Evolutionary conservation across 2,113 vertebrate species (phyloP).

Genomic region (Elephantulus edwardii): DNA sequence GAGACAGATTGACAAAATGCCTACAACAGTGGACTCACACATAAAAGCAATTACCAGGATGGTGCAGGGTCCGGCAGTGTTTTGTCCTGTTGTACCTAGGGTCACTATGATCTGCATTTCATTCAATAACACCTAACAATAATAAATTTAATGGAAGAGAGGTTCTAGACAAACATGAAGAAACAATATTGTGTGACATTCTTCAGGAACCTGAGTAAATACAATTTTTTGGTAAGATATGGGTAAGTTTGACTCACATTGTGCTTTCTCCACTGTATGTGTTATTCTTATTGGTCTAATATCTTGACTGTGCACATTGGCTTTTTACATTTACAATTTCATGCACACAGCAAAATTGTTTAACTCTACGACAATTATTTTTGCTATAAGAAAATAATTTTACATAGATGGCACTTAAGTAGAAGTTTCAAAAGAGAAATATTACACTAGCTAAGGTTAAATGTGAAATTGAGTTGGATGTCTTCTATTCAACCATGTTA

Average conservation of each 20-base stretch:
- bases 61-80: no score
- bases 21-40: no score
- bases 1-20: no score
- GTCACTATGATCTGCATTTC: no score
- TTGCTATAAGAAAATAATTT: slow-evolving; percentile 60
- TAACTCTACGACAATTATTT: slow-evolving; percentile 54
- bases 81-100: no score
- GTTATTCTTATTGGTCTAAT: background rate
- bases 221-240: slow-evolving; percentile 45
- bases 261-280: background rate
- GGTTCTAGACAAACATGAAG: slow-evolving; percentile 46
- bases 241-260: background rate
- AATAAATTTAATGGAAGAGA: slow-evolving; percentile 37
- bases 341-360: slow-evolving; percentile 25
- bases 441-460: slow-evolving; percentile 52
- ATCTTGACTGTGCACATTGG: background rate
- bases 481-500: slow-evolving; percentile 50
- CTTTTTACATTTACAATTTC: slow-evolving; percentile 63
- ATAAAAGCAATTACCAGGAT: no score
- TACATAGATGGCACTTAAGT: slow-evolving; percentile 42
- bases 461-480: slow-evolving; percentile 57
- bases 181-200: background rate
- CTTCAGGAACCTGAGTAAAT: slow-evolving; percentile 18
- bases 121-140: no score
- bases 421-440: slow-evolving; percentile 57